Evolutionary conservation across 2,797 vertebrate species (phyloP), one percentile per base, ranked within the genome.

Genomic region (Numenius phaeopus): DNA sequence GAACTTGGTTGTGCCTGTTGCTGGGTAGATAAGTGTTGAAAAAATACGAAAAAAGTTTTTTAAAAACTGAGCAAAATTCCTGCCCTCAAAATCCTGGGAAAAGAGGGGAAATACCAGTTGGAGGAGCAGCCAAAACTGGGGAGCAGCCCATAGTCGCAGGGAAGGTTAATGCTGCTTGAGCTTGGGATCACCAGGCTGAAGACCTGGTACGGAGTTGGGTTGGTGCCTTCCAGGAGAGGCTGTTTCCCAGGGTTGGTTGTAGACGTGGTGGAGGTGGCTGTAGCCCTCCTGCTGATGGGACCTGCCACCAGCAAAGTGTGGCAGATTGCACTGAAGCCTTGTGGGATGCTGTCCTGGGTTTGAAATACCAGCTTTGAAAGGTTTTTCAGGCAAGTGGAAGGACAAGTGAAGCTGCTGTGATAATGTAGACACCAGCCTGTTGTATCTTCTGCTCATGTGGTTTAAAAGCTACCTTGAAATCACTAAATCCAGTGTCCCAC

Each of bases 231-330:
- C 50, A 39, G 44, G 10, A 42, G 18, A 2, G 23, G 13, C 50
- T 3, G 1, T 78, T 49, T 39, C 7, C 32, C 1, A 0, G 42
- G 13, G 15, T 2, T 32, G 55, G 24, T 34, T 40, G 19, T 64
- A 32, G 49, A 23, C 0, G 3, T 30, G 50, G 27, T 44, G 44
- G 34, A 77, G 32, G 58, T 26, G n/a, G 24, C 32, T 55, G 55
- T 30, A 29, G 24, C 46, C 39, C 39, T 89, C 20, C 32, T 75
- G 39, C 46, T n/a, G 61, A 29, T 1, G 5, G 61, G 37, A 59
- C 8, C 46, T 61, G n/a, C 78, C 11, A 7, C 49, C 65, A 13
- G 32, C 46, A 47, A 47, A 5, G 21, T 21, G 10, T 24, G 73
- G 23, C 44, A n/a, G 4, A 27, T 61, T 42, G 26, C 47, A 14